Percentiles rank a stretch among this genome's conserved stretches.
phyloP scores from a whole-genome alignment of 1,140 invertebrate species.

The Drosophila nasuta region DNA sequence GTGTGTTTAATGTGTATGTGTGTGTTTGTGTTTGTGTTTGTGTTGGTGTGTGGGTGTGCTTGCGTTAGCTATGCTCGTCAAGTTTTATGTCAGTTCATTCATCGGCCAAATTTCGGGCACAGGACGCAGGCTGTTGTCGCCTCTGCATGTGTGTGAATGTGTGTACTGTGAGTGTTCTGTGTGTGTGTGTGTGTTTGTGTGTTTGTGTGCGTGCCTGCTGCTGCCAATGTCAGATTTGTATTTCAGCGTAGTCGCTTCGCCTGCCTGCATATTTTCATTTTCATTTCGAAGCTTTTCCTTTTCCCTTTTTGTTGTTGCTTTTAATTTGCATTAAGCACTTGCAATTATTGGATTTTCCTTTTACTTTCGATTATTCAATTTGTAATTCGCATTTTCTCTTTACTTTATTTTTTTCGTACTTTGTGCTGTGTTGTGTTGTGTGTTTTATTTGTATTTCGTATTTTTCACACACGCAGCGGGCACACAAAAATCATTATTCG shows the following conservation, averaged over 20 bases:
- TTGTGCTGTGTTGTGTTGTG: slow-evolving; percentile 26
- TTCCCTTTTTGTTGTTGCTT: slow-evolving; percentile 21
- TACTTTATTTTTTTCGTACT: neutral
- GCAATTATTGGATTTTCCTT: slow-evolving; percentile 25
- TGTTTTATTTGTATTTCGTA: slow-evolving; percentile 24
- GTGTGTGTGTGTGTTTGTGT: slow-evolving; percentile 39
- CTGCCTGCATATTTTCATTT: slow-evolving; percentile 49
- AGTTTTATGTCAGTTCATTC: slow-evolving; percentile 75
- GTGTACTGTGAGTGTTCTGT: slow-evolving; percentile 10
- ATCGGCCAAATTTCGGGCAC: slow-evolving; percentile 62
- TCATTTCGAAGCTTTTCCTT: slow-evolving; percentile 16
- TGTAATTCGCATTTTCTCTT: slow-evolving; percentile 1
- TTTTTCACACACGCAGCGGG: slow-evolving; percentile 50
- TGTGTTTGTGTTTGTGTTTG: slow-evolving; percentile 27
- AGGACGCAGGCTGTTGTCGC: slow-evolving; percentile 50
- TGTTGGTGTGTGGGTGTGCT: slow-evolving; percentile 38
- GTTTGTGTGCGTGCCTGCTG: slow-evolving; percentile 41
- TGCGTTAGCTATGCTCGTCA: slow-evolving; percentile 49
- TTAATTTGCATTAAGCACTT: slow-evolving; percentile 31
- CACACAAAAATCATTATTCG: slow-evolving; percentile 75
- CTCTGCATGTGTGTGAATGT: slow-evolving; percentile 38
- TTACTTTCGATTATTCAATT: slow-evolving; percentile 12
- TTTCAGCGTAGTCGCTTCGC: slow-evolving; percentile 34
- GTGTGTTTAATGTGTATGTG: slow-evolving; percentile 23
- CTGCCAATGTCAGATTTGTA: slow-evolving; percentile 54